Percentiles rank a stretch among this genome's conserved stretches.
Evolutionary conservation across 2,797 vertebrate species (phyloP).

Genomic region (Peromyscus nudipes): DNA sequence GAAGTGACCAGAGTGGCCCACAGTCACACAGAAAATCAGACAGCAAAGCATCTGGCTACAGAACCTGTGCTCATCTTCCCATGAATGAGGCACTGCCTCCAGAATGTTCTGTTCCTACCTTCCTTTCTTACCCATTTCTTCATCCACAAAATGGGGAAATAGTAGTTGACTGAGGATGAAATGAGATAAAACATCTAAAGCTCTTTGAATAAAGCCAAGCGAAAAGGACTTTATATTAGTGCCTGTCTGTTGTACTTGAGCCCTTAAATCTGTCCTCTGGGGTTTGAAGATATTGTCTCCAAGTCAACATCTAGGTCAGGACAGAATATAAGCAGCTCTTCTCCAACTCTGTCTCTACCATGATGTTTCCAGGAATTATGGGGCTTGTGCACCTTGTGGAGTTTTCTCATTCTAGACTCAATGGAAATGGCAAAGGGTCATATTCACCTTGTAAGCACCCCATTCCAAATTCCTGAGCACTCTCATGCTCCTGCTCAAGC

Average conservation of each 20-base stretch:
- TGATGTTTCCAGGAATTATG: neutral
- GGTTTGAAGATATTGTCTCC: neutral
- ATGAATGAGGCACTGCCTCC: neutral
- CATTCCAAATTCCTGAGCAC: neutral
- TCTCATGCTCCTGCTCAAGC: neutral
- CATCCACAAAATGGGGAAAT: neutral
- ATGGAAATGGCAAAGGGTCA: neutral
- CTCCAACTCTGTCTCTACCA: neutral
- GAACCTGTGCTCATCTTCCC: neutral
- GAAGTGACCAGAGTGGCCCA: conserved; percentile 19
- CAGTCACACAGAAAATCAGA: conserved; percentile 48
- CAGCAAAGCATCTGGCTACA: neutral
- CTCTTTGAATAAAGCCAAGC: neutral
- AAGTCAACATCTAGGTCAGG: neutral
- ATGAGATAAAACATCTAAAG: neutral
- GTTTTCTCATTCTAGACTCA: neutral
- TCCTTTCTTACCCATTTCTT: neutral
- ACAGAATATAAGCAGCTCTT: neutral
- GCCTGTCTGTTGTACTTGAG: neutral
- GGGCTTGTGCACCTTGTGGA: neutral
- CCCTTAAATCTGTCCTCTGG: neutral
- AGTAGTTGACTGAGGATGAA: neutral
- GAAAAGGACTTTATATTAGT: neutral
- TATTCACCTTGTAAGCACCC: neutral
- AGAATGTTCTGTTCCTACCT: neutral